A percentile compares a stretch with the other conserved stretches of the same genome.
phyloP scores from a whole-genome alignment of 2,888 invertebrate genomes.

The Drosophila mulleri region DNA sequence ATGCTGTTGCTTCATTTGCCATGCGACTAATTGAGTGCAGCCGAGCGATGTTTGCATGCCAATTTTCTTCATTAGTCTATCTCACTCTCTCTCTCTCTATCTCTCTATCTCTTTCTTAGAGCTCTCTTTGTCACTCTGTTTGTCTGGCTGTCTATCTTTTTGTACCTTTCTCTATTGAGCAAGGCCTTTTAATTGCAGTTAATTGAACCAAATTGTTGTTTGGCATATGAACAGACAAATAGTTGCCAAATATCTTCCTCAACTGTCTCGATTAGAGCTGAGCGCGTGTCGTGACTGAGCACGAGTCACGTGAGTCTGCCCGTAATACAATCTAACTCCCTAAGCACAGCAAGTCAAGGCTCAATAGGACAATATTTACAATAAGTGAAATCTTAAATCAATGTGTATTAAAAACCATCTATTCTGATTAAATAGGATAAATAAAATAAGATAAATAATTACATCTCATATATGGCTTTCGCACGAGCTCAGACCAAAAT shows the following conservation, averaged over 20 bases:
- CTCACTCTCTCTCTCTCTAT: not conserved
- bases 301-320: not conserved
- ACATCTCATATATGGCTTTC: too few species aligned
- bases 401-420: too few species aligned
- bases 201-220: conserved; percentile 67
- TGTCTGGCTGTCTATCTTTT: not conserved
- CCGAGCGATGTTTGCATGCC: conserved; percentile 34
- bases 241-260: conserved; percentile 30
- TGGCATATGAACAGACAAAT: conserved; percentile 41
- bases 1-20: conserved; percentile 46
- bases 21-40: conserved; percentile 68
- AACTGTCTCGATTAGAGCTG: conserved; percentile 18
- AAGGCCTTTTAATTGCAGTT: conserved; percentile 22
- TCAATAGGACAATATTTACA: too few species aligned
- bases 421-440: too few species aligned
- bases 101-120: not conserved
- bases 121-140: not conserved
- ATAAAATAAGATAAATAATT: too few species aligned
- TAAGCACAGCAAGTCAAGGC: too few species aligned
- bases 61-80: conserved; percentile 15
- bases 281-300: not conserved
- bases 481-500: not conserved
- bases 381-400: too few species aligned
- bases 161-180: conserved; percentile 10
- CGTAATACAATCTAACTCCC: too few species aligned